Conservation (phyloP, 2,888 invertebrate species). For the Acanthopleura granulata region DNA sequence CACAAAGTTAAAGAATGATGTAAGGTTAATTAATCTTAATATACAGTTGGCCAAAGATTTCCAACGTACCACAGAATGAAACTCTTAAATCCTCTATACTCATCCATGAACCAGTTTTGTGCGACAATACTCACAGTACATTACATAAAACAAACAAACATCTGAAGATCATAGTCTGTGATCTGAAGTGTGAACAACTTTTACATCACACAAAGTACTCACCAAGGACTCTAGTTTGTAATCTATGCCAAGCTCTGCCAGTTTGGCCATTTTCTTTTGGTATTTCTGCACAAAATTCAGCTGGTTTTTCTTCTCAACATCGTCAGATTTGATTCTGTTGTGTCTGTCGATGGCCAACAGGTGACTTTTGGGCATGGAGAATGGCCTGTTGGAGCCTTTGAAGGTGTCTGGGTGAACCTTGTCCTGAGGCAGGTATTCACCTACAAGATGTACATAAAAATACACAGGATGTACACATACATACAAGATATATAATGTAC, state of each 20-base stretch:
- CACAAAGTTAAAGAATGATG: too few relatives aligned
- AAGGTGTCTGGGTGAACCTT: conserved; percentile 53
- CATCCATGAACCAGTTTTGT: too few relatives aligned
- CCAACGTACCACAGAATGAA: too few relatives aligned
- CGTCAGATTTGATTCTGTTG: conserved; percentile 38
- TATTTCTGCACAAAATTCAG: conserved; percentile 28
- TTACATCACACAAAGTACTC: conserved; percentile 22
- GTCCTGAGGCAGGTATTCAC: conserved; percentile 44
- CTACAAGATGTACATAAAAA: conserved; percentile 33
- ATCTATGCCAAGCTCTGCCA: conserved; percentile 37
- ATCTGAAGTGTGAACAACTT: neutral
- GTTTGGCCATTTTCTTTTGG: conserved; percentile 30
- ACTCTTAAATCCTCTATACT: too few relatives aligned
- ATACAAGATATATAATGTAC: too few relatives aligned
- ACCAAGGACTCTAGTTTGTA: conserved; percentile 32
- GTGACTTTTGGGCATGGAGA: conserved; percentile 31
- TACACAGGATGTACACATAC: too few relatives aligned
- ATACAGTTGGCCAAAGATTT: too few relatives aligned
- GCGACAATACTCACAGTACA: too few relatives aligned
- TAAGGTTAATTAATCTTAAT: too few relatives aligned
- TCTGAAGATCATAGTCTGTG: neutral
- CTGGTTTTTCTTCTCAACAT: conserved; percentile 27
- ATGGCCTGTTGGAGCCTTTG: conserved; percentile 37
- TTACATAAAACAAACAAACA: too few relatives aligned
- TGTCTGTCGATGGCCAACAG: conserved; percentile 34